A percentile compares a stretch with the other conserved stretches of the same genome.
phyloP scores from a whole-genome alignment of 2,888 invertebrate genomes.

The Phengaris alcon region DNA sequence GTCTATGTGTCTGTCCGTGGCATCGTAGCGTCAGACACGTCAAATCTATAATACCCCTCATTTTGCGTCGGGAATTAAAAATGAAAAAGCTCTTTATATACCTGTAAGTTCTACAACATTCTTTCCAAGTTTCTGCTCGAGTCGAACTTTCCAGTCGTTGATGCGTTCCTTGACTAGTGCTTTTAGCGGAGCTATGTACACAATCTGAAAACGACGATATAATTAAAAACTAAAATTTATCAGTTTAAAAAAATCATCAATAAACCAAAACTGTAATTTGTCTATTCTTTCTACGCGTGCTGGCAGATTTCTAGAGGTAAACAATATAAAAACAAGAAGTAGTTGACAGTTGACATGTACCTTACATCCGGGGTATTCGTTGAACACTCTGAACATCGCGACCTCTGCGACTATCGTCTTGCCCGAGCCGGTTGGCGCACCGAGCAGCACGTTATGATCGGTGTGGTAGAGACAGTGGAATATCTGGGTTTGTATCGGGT shows the following conservation, averaged over 20 bases:
- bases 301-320: background rate
- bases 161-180: slow-evolving; percentile 98
- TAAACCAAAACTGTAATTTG: background rate
- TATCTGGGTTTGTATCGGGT: slow-evolving; percentile 98
- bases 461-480: slow-evolving; percentile 98
- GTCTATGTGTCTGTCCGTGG: no score
- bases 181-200: slow-evolving; percentile 99
- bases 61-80: no score
- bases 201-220: slow-evolving; percentile 79
- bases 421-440: slow-evolving; percentile 98
- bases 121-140: slow-evolving; percentile 85
- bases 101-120: slow-evolving; percentile 96
- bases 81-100: background rate
- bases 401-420: slow-evolving; percentile 99
- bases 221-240: background rate
- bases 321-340: background rate
- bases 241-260: background rate
- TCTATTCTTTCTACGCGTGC: background rate
- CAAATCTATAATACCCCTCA: no score
- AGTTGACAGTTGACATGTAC: slow-evolving; percentile 52
- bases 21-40: no score
- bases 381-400: slow-evolving; percentile 95
- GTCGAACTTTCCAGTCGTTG: slow-evolving; percentile 93
- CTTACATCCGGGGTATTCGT: slow-evolving; percentile 87
- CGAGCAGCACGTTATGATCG: slow-evolving; percentile 94